These are phyloP conservation scores for Hartigia nigra DNA, from an alignment of 2,888 invertebrate species.

Conservation along the genomic window DNA sequence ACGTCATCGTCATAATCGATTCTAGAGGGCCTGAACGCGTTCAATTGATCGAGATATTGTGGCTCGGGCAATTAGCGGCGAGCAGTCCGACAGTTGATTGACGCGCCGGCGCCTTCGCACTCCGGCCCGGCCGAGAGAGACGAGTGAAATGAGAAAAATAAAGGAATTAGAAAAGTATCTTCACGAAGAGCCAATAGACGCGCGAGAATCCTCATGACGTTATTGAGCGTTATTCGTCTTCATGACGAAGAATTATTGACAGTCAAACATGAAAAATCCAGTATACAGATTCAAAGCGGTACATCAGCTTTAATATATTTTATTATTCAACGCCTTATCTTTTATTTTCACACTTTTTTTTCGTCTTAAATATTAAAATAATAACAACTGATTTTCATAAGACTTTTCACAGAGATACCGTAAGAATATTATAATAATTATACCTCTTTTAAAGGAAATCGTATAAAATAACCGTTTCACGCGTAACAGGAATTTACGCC, in stretches of 20 bases:
- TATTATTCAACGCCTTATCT: neutral
- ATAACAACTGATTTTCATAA: too few species aligned
- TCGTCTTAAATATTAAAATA: neutral
- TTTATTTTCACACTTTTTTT: neutral
- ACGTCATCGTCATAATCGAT: conserved; percentile 59
- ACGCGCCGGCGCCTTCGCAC: conserved; percentile 38
- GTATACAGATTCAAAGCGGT: neutral
- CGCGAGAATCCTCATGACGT: neutral
- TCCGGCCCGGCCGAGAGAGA: neutral
- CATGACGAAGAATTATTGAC: neutral
- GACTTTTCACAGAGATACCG: too few species aligned
- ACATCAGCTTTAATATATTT: neutral
- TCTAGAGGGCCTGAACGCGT: conserved; percentile 40
- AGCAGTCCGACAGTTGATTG: conserved; percentile 51
- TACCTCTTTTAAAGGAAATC: neutral
- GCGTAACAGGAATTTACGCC: neutral
- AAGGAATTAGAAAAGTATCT: neutral
- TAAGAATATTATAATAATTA: too few species aligned
- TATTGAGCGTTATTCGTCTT: neutral
- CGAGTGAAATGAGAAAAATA: neutral
- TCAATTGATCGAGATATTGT: conserved; percentile 54
- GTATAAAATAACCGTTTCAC: neutral
- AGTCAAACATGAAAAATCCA: neutral
- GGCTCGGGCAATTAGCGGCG: conserved; percentile 43
- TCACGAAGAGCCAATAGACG: neutral